A percentile compares a stretch with the other conserved stretches of the same genome.
phyloP scores from a whole-genome alignment of 2,888 invertebrate species.

The Thera obeliscata region DNA sequence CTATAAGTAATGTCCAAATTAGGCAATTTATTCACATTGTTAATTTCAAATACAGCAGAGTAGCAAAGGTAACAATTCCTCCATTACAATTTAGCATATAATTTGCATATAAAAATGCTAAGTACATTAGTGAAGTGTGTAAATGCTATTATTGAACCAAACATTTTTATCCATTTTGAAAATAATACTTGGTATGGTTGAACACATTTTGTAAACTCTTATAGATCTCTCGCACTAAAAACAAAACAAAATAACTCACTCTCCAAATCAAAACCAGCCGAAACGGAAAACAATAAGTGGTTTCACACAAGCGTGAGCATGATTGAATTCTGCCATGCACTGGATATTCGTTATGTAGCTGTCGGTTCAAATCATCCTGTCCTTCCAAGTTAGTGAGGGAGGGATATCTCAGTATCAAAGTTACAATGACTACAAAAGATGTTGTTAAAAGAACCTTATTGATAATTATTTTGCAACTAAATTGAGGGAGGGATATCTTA shows the following conservation, averaged over 20 bases:
- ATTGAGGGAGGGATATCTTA: no score
- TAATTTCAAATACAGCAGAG: slow-evolving; percentile 2
- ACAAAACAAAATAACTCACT: slow-evolving; percentile 2
- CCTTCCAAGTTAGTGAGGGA: no score
- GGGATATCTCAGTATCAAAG: no score
- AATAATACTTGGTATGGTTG: background rate
- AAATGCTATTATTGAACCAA: background rate
- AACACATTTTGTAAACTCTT: no score
- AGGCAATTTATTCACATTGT: background rate
- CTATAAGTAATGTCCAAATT: background rate
- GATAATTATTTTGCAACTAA: no score
- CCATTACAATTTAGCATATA: slow-evolving; percentile 17
- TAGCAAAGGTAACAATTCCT: background rate
- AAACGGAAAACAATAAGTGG: slow-evolving; percentile 47
- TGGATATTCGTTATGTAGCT: slow-evolving; percentile 55
- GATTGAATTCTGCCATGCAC: slow-evolving; percentile 56
- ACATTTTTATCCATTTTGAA: background rate
- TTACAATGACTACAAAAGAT: no score
- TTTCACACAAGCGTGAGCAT: slow-evolving; percentile 41
- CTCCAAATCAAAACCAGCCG: slow-evolving; percentile 20
- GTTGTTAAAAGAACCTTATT: no score
- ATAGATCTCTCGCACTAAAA: no score
- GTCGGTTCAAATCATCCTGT: slow-evolving; percentile 55
- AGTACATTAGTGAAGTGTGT: background rate
- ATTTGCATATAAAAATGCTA: slow-evolving; percentile 16